These are phyloP conservation scores for human DNA, from an alignment of 2,113 vertebrate species.

Conservation along the genomic window GRCh38 chr11:58044501-58045000, in stretches of 20 bases:
- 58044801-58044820: not conserved
- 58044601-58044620: not conserved
- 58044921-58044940: not conserved
- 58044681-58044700: not conserved
- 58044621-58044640: not conserved
- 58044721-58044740: not conserved
- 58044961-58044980: not conserved
- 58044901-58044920: not conserved
- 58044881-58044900: not conserved
- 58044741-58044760: not conserved
- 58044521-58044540: not conserved
- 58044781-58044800: not conserved
- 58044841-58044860: not conserved
- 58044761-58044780: not conserved
- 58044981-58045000: not conserved
- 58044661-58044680: not conserved
- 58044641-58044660: not conserved
- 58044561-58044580: not conserved
- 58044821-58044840: not conserved
- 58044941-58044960: not conserved
- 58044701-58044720: not conserved
- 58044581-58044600: not conserved
- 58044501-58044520: not conserved
- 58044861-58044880: not conserved
- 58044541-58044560: not conserved